phyloP scores from a whole-genome alignment of 2,888 invertebrate species.

The Siphlonurus alternatus region DNA sequence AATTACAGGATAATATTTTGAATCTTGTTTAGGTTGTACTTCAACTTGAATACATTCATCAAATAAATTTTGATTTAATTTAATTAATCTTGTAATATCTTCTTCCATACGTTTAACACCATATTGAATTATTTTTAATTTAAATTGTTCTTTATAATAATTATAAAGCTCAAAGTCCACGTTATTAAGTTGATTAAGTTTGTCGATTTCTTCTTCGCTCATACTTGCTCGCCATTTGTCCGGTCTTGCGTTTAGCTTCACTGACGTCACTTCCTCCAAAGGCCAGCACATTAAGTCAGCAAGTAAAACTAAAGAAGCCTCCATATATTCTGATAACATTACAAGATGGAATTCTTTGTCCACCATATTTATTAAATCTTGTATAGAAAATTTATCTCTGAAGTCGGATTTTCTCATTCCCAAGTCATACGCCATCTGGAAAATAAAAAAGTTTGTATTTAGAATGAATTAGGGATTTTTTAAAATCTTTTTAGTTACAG shows the following conservation, averaged over 20 bases:
- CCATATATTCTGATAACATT: slow-evolving; percentile 13
- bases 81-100: neutral
- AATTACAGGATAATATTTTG: neutral
- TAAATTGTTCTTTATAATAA: neutral
- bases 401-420: slow-evolving; percentile 8
- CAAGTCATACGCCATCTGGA: slow-evolving; percentile 12
- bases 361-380: slow-evolving; percentile 3
- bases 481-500: no score
- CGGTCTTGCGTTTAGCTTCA: slow-evolving; percentile 6
- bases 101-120: neutral
- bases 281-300: slow-evolving; percentile 12
- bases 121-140: neutral
- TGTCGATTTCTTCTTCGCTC: neutral
- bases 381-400: neutral
- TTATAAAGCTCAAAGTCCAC: neutral
- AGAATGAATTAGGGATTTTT: neutral
- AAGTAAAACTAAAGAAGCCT: slow-evolving; percentile 12
- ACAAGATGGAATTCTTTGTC: slow-evolving; percentile 12
- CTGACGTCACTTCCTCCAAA: slow-evolving; percentile 9
- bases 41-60: neutral
- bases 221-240: neutral
- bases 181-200: neutral
- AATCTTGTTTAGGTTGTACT: neutral
- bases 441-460: neutral
- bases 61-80: neutral